phyloP scores from a whole-genome alignment of 2,113 vertebrate genomes.

The Pardalotus punctatus region DNA sequence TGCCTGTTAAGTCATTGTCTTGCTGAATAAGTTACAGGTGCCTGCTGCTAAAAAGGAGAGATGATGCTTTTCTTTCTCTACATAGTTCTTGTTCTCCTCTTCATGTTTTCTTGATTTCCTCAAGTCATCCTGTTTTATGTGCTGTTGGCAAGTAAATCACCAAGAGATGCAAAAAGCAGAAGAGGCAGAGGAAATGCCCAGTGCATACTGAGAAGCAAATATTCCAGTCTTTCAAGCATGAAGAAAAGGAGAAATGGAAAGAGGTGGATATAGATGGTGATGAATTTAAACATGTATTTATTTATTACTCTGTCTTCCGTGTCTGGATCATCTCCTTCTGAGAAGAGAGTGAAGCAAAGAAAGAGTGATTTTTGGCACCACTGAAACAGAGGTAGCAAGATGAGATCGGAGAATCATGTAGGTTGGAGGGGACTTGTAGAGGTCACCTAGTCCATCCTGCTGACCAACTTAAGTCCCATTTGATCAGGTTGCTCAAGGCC shows the following conservation, averaged over 20 bases:
- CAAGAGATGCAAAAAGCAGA: background rate
- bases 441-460: background rate
- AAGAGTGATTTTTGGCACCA: background rate
- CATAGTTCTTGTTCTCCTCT: background rate
- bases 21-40: background rate
- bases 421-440: background rate
- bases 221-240: background rate
- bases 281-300: background rate
- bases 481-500: background rate
- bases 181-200: background rate
- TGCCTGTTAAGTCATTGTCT: background rate
- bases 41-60: background rate
- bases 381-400: background rate
- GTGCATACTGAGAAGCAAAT: background rate
- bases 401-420: accelerated
- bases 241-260: background rate
- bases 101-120: background rate
- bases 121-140: background rate
- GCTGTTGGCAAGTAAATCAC: background rate
- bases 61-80: background rate
- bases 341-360: background rate
- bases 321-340: background rate
- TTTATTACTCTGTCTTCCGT: background rate
- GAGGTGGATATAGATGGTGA: background rate
- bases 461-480: background rate